phyloP scores from a whole-genome alignment of 1,140 invertebrate genomes.

The Conopomorpha cramerella region DNA sequence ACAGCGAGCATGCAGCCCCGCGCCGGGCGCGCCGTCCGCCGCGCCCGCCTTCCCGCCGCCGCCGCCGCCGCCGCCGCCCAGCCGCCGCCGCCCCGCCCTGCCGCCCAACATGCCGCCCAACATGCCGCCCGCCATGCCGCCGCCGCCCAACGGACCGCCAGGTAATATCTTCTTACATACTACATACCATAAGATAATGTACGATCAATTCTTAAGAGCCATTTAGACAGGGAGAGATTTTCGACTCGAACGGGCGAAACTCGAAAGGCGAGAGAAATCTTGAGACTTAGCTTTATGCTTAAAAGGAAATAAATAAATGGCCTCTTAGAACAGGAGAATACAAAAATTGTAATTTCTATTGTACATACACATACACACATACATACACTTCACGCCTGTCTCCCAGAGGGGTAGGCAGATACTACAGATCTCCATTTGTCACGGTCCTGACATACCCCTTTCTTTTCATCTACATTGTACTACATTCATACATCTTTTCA shows the following conservation, averaged over 20 bases:
- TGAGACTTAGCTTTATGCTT: not conserved
- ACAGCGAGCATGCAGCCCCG: slow-evolving; percentile 30
- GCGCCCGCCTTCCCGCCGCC: slow-evolving; percentile 16
- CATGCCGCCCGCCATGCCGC: slow-evolving; percentile 13
- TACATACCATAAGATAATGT: not conserved
- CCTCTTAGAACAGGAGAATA: not conserved
- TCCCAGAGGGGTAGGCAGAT: too few species aligned
- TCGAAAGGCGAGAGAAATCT: too few species aligned
- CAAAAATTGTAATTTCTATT: not conserved
- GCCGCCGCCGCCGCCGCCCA: slow-evolving; percentile 24
- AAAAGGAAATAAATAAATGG: not conserved
- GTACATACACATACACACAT: too few species aligned
- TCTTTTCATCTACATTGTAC: too few species aligned
- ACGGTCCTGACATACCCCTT: too few species aligned
- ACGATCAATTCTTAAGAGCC: not conserved
- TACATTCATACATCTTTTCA: too few species aligned
- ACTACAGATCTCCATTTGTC: too few species aligned
- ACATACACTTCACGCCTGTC: too few species aligned
- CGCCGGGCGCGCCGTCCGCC: slow-evolving; percentile 39
- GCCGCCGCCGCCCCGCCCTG: slow-evolving; percentile 4
- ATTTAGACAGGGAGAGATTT: not conserved
- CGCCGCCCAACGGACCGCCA: slow-evolving; percentile 16
- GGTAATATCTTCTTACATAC: not conserved
- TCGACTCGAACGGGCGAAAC: too few species aligned
- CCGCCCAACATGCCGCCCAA: slow-evolving; percentile 8